These are phyloP conservation scores for Spinus olivaceus DNA, from an alignment of 2,797 vertebrate genomes.

Conservation along the genomic window DNA sequence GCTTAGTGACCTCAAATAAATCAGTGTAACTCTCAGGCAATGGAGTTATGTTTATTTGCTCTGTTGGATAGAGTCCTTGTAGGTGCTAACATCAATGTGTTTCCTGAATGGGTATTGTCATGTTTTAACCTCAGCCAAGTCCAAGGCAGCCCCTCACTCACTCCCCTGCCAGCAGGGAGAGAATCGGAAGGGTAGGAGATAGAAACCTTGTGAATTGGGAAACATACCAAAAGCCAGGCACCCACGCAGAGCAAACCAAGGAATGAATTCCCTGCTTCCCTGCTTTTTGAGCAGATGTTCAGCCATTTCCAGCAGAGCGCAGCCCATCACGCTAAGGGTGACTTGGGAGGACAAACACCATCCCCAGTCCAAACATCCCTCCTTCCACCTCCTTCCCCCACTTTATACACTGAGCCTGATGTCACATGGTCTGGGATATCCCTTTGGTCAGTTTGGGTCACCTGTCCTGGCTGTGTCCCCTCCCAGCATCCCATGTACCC, in stretches of 20 bases:
- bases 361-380: not conserved
- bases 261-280: not conserved
- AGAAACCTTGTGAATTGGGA: not conserved
- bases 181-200: not conserved
- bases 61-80: not conserved
- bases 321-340: not conserved
- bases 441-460: not conserved
- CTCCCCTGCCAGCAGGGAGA: not conserved
- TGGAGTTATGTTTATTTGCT: not conserved
- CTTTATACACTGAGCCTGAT: not conserved
- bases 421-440: not conserved
- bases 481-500: rapidly evolving
- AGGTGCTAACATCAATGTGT: not conserved
- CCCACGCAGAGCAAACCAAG: not conserved
- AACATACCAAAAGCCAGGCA: rapidly evolving
- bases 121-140: not conserved
- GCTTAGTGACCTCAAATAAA: not conserved
- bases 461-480: not conserved
- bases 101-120: not conserved
- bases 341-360: not conserved
- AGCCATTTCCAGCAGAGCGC: not conserved
- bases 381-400: not conserved
- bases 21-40: not conserved
- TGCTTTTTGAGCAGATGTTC: not conserved
- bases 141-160: not conserved